Conservation (phyloP, 2,888 invertebrate genomes). For the Latrodectus hesperus region DNA sequence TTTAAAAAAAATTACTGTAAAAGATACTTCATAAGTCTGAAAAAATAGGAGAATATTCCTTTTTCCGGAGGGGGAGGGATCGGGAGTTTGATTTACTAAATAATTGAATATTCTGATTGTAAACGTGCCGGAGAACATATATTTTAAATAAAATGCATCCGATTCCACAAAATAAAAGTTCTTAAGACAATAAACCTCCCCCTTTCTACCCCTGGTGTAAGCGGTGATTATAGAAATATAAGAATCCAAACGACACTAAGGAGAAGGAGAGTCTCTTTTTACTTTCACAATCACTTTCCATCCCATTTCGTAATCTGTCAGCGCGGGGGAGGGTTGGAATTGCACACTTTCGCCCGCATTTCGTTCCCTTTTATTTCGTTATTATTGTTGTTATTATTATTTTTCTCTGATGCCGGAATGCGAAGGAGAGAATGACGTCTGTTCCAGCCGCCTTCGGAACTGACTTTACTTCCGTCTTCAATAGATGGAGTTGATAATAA, state of each 20-base stretch:
- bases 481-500: conserved; percentile 45
- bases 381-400: conserved; percentile 23
- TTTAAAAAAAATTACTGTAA: no score
- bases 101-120: no score
- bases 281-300: not conserved
- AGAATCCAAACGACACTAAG: conserved; percentile 21
- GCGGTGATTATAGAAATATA: conserved; percentile 27
- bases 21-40: no score
- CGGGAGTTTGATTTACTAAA: no score
- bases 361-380: conserved; percentile 33
- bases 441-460: not conserved
- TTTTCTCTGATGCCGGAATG: not conserved
- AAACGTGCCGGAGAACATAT: no score
- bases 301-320: conserved; percentile 48
- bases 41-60: no score
- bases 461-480: conserved; percentile 41
- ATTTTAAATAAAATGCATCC: conserved; percentile 12
- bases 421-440: conserved; percentile 16
- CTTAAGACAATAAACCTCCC: conserved; percentile 23
- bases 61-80: no score
- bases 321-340: conserved; percentile 7
- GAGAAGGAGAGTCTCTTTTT: not conserved
- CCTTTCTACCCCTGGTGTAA: conserved; percentile 4
- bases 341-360: conserved; percentile 14
- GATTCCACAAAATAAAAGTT: conserved; percentile 30